Base-by-base conservation (phyloP, 2,113 vertebrate genomes). In the Nicator chloris region DNA sequence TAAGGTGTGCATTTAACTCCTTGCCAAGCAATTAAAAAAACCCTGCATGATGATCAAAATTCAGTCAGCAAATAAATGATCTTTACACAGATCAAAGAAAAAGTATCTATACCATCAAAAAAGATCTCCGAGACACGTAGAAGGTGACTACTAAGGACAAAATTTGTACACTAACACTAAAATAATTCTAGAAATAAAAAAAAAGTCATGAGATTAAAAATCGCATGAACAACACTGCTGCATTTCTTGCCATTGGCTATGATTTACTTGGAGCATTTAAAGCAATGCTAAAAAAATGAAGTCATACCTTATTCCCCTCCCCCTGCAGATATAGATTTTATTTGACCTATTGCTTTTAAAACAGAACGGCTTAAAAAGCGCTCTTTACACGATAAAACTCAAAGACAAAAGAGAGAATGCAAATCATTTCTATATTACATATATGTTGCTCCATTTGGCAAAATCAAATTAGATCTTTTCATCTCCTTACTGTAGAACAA, bases 261-360 rank as follows among this genome's bases (percentile, higher is more conserved):
- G 51, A 96, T 87, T 93, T 95, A 95, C 76, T 93, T 65, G 31
- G 28, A 93, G 60, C 78, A 47, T 96, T 96, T 92, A 96, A 95
- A 97, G 90, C 87, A 95, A 95, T 47, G 93, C 81, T 91, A 79
- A 93, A 95, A 94, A 86, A 96, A 96, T 77, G 93, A 97, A 97
- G 92, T 93, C 96, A 95, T 93, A 87, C 89, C 66, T 96, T 96
- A 91, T 93, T 85, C 92, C 90, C 83, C 66, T 85, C 84, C 73
- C 95, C 95, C 92, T 69, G 11, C 86, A 97, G 94, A 87, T 97
- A 97, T 97, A 96, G 97, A 97, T 98, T 98, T 97, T 97, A 95
- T 97, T 97, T 98, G 97, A 98, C 97, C 97, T 98, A 98, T 97
- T 94, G 97, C 97, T 97, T 98, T 97, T 97, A 96, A 98, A 98